phyloP scores from a whole-genome alignment of 2,797 vertebrate species.

The Sebastiscus albofasciatus region DNA sequence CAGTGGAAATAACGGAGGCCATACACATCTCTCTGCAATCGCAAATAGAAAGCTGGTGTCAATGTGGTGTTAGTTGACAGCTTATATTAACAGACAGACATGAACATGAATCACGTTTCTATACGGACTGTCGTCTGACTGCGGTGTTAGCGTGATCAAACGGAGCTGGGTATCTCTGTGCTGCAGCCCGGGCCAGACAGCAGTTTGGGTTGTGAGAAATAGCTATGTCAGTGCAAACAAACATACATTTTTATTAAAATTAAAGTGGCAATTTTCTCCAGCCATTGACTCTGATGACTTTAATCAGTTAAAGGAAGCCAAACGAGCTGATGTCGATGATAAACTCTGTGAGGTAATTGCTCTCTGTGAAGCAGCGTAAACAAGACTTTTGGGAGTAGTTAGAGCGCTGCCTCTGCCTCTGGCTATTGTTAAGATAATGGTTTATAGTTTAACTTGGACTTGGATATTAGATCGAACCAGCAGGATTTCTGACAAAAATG shows the following conservation, averaged over 20 bases:
- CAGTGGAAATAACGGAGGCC: neutral
- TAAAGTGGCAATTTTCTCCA: conserved; percentile 60
- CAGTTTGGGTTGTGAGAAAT: conserved; percentile 38
- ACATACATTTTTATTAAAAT: conserved; percentile 51
- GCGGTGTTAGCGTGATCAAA: conserved; percentile 6
- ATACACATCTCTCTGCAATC: neutral
- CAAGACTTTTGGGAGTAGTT: conserved; percentile 69
- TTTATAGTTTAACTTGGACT: conserved; percentile 45
- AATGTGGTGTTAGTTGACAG: neutral
- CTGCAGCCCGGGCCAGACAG: neutral
- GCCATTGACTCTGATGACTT: conserved; percentile 58
- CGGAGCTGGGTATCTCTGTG: neutral
- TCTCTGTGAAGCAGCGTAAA: conserved; percentile 60
- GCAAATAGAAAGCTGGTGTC: neutral
- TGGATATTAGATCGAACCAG: conserved; percentile 29
- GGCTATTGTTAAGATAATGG: conserved; percentile 59
- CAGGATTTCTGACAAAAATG: conserved; percentile 8
- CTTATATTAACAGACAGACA: neutral
- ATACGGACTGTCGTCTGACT: neutral
- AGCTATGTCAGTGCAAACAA: conserved; percentile 40
- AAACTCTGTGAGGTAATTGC: conserved; percentile 65
- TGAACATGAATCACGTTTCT: neutral
- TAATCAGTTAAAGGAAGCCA: conserved; percentile 61
- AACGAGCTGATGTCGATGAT: conserved; percentile 64
- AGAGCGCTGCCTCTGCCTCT: conserved; percentile 51